Evolutionary conservation across 2,113 vertebrate genomes (phyloP).

Genomic region (Gracilinanus agilis): DNA sequence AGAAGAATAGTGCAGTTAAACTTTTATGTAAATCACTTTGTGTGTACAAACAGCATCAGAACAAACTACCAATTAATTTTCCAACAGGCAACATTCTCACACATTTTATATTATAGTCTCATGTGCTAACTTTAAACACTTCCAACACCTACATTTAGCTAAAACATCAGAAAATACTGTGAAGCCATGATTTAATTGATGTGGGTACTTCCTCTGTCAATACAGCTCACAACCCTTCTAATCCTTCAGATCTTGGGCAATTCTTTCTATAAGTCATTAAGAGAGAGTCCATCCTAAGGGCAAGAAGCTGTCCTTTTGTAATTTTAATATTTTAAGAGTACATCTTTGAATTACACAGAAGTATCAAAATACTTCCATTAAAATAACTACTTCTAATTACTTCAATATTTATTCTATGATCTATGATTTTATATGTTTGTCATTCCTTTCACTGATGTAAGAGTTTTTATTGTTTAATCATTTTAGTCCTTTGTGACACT

Average conservation of each 20-base stretch:
- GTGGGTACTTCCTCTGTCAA: background rate
- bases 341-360: slow-evolving; percentile 42
- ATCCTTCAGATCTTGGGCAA: background rate
- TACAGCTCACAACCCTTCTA: background rate
- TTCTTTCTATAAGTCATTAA: background rate
- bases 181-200: background rate
- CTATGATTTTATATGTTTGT: background rate
- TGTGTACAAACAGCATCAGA: background rate
- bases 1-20: background rate
- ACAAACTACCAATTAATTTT: background rate
- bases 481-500: no score
- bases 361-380: slow-evolving; percentile 22
- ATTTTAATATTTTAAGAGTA: background rate
- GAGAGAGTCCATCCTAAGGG: background rate
- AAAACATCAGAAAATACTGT: slow-evolving; percentile 19
- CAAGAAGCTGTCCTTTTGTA: background rate
- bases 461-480: no score
- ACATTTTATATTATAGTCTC: slow-evolving; percentile 43
- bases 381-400: slow-evolving; percentile 17
- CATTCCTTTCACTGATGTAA: background rate
- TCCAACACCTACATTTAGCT: background rate
- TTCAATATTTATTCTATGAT: background rate
- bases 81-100: background rate
- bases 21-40: slow-evolving; percentile 18
- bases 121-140: slow-evolving; percentile 40